Base-by-base conservation (phyloP, 2,888 invertebrate genomes). In the Plemyria rubiginata region DNA sequence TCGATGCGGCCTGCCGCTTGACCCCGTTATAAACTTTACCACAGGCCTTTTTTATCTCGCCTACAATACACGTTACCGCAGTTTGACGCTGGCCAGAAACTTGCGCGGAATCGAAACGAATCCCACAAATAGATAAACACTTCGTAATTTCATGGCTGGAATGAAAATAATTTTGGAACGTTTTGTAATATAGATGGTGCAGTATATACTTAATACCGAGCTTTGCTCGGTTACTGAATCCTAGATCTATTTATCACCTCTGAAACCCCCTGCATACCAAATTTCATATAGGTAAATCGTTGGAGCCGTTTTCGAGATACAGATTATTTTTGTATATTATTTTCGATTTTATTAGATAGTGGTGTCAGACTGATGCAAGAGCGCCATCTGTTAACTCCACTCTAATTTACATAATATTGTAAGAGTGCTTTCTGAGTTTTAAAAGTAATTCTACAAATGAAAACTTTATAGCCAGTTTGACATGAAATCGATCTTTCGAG, bases 1-100 rank as follows among this genome's bases (percentile, higher is more conserved):
- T 72, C 72, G 73, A 74, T 71, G 76, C 70, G 71, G 73, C 70
- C 71, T 48, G 64, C 70, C 76, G 80, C 81, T 81, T 82, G 82
- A 83, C 84, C 82, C 70, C 78, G 66, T 79, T 84, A 75, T 76
- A 73, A 66, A 64, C 66, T 72, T 67, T 65, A 65, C 57, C 57
- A 54, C 65, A 65, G 60, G 57, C 65, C 57, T 57, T 65, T 60
- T 65, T 65, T 60, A 65, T 65, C 60, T 65, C 50, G 32, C 60
- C 43, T 54, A 60, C 54, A 57, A 57, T 64, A 48, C 51, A 16
- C n/a, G n/a, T n/a, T n/a, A 53, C 60, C 52, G 53, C 55, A 55
- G 50, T 56, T n/a, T 50, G 57, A 50, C 53, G 43, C 28, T 48
- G 32, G 32, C n/a, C 43, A 49, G 29, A 38, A 60, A 56, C 55